Base-by-base conservation (phyloP, 2,797 vertebrate species). In the Urophycis tenuis region DNA sequence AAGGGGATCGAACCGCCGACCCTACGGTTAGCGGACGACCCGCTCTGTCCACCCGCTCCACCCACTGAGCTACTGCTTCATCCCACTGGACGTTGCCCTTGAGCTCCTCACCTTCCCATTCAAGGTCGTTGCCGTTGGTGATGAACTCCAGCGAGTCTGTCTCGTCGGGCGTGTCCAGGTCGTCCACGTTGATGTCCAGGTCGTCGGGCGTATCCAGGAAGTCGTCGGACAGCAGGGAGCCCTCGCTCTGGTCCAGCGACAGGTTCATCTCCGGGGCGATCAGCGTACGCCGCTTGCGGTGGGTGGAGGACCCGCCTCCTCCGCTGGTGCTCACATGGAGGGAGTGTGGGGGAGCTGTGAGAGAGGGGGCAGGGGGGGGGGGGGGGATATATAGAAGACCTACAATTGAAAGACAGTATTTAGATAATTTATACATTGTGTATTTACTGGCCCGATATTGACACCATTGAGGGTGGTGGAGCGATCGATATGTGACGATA, bases 251-350 rank as follows among this genome's bases (percentile, higher is more conserved):
- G 85, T 99, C 98, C 90, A 99, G 88, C 11, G 98, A 99, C 75
- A 99, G 94, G 91, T 96, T 99, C 91, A 99, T 98, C 81, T 99
- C 96, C 0, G 98, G 97, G 5, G 97, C 98, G 0, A 98, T 90
- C 29, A 99, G 90, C 0, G 96, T 99, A 76, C 96, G 97, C 0
- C 96, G 86, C 86, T 97, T 98, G 7, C 93, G 93, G 80, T 95
- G 95, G 0, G 93, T 90, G 0, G 89, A 87, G 6, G 90, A 81
- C 49, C 87, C 85, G 0, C 88, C 90, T 0, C 89, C 94, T 78
- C 83, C 89, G 1, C 87, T 82, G 39, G 87, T 81, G 80, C 82
- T 91, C 74, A 97, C 92, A 53, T 94, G 95, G 64, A 98, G 79
- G 0, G 95, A 93, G 80, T 84, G 92, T 36, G 96, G 96, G 2